Evolutionary conservation across 2,797 vertebrate genomes (phyloP).

Genomic region (Zalophus californianus): DNA sequence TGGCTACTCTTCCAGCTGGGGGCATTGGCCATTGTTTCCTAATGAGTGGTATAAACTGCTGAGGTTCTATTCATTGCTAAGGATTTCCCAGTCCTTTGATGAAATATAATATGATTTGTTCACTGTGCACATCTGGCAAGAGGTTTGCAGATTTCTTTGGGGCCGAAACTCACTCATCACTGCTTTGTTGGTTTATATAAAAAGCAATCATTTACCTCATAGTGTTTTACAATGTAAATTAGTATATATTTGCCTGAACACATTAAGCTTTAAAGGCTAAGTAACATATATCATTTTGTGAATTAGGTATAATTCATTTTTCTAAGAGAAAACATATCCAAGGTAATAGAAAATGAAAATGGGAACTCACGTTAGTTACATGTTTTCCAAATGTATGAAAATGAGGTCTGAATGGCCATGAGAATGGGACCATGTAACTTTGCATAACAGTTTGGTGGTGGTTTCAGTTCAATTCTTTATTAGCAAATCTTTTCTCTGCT

Average conservation of each 20-base stretch:
- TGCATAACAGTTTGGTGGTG: not conserved
- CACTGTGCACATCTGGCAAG: conserved; percentile 38
- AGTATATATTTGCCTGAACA: not conserved
- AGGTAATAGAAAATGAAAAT: conserved; percentile 24
- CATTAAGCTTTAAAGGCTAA: not conserved
- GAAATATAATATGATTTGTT: conserved; percentile 62
- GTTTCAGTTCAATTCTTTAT: not conserved
- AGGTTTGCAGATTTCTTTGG: conserved; percentile 34
- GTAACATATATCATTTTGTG: not conserved
- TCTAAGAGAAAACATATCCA: not conserved
- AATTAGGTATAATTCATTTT: not conserved
- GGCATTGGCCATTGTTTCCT: conserved; percentile 30
- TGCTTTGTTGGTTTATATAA: conserved; percentile 5
- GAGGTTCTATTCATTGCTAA: conserved; percentile 42
- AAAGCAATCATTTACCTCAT: conserved; percentile 13
- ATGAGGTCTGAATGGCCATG: not conserved
- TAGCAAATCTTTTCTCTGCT: not conserved
- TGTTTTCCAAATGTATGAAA: not conserved
- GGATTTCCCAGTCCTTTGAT: conserved; percentile 55
- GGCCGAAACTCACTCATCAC: conserved; percentile 4
- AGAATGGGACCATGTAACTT: not conserved
- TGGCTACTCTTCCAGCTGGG: conserved; percentile 24
- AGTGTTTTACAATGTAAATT: not conserved
- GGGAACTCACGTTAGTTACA: not conserved
- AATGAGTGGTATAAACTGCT: not conserved